phyloP scores from a whole-genome alignment of 2,113 vertebrate genomes.

The Prunella himalayana region DNA sequence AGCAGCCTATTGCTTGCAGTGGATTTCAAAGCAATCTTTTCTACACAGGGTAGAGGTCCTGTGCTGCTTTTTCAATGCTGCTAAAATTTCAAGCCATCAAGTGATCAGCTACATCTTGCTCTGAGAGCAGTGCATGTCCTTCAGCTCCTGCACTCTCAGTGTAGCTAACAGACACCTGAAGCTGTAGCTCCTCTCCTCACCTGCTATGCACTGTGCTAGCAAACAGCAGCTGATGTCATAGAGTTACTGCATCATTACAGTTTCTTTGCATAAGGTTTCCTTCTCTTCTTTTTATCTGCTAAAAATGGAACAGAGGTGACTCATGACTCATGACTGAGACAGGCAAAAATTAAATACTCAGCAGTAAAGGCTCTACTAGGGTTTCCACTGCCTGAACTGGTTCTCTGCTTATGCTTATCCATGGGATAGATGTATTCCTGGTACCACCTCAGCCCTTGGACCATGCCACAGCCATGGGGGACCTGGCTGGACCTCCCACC shows the following conservation, averaged over 20 bases:
- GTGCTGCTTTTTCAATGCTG: background rate
- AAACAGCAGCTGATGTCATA: background rate
- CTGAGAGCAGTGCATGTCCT: background rate
- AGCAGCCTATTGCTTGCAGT: background rate
- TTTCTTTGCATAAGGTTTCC: background rate
- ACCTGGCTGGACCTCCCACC: background rate
- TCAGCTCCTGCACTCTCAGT: background rate
- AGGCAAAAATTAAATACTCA: background rate
- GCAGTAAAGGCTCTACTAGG: background rate
- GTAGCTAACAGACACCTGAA: background rate
- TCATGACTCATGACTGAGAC: background rate
- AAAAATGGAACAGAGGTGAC: background rate
- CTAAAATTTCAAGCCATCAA: background rate
- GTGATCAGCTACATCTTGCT: background rate
- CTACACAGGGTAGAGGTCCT: background rate
- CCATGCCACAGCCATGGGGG: background rate
- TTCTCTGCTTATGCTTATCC: background rate
- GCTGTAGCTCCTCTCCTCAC: background rate
- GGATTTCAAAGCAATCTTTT: background rate
- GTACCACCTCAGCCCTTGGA: too few relatives aligned
- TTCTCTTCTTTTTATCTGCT: background rate
- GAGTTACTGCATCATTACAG: background rate
- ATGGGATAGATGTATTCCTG: rapidly evolving
- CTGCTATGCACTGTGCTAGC: background rate
- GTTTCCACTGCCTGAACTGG: background rate